phyloP scores from a whole-genome alignment of 1,140 invertebrate genomes.

The Octopus bimaculoides region DNA sequence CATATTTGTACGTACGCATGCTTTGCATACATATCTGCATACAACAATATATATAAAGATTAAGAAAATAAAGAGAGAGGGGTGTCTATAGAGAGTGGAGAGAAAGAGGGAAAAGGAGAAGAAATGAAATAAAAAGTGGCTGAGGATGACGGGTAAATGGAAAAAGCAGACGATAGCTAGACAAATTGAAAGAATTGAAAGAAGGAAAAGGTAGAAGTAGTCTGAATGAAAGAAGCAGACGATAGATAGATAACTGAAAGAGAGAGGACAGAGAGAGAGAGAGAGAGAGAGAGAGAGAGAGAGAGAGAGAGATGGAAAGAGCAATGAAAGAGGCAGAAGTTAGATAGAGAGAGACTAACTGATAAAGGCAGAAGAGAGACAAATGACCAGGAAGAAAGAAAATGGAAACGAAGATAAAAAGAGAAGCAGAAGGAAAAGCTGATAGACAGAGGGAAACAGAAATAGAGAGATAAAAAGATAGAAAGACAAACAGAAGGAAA shows the following conservation, averaged over 20 bases:
- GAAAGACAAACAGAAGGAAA: background rate
- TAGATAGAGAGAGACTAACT: background rate
- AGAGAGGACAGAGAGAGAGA: constrained; percentile 16
- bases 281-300: constrained; percentile 15
- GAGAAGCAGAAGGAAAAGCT: background rate
- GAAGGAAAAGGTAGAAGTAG: background rate
- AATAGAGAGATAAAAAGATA: background rate
- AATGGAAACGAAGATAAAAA: background rate
- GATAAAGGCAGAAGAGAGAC: too few relatives aligned
- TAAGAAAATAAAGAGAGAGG: background rate
- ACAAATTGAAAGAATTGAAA: background rate
- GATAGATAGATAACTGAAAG: background rate
- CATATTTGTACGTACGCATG: too few relatives aligned
- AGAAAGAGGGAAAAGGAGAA: background rate
- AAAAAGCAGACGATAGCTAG: background rate
- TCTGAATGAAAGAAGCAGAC: background rate
- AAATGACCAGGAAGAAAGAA: background rate
- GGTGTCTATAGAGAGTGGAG: background rate
- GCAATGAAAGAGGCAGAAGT: background rate
- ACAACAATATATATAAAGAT: background rate
- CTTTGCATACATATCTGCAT: too few relatives aligned
- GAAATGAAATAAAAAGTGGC: background rate
- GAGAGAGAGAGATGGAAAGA: background rate
- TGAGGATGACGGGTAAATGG: background rate
- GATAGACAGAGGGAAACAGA: background rate